Base-by-base conservation (phyloP, 1,140 invertebrate species). In the Luehdorfia chinensis region DNA sequence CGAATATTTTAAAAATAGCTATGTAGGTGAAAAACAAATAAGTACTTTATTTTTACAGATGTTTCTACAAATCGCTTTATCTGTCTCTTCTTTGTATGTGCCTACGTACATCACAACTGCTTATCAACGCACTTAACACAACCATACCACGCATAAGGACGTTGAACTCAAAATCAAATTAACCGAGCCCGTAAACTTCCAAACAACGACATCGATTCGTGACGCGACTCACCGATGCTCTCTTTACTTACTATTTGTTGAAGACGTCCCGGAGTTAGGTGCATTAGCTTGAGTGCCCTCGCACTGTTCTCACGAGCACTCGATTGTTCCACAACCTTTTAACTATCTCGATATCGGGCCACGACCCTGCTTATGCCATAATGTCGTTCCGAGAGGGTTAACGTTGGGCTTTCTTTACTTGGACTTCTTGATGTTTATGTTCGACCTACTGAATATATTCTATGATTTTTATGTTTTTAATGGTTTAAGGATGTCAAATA, bases 251-350 rank as follows among this genome's bases (percentile, higher is more conserved):
- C 45, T 53, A 68, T 70, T 73, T 70, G 66, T 74, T 55, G 61
- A 63, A 56, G 46, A 46, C 48, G 37, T 41, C 36, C 33, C 49
- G 50, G 51, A 50, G 49, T 52, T 62, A 67, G 66, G 65, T 76
- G 71, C 71, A 78, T 79, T 72, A 74, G 49, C 59, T 67, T 81
- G 69, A 81, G 71, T 78, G 73, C 66, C 54, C 62, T 61, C n/a
- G 59, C 52, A 27, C 51, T 65, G 69, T 83, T 83, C 77, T 79
- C 75, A 83, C 77, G 71, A 75, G 58, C 59, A 33, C 51, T 58
- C 66, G 69, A 70, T 77, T 75, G 68, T 73, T 72, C 69, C 50
- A 64, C 60, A 78, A 72, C 72, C 67, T 74, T 70, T 80, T 75
- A 75, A 75, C 76, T 77, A 80, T 72, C 66, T 49, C 54, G 58